Percentiles rank a stretch among this genome's conserved stretches.
These are phyloP conservation scores for Perizoma affinitatum DNA, from an alignment of 2,888 invertebrate species.

Conservation along the genomic window DNA sequence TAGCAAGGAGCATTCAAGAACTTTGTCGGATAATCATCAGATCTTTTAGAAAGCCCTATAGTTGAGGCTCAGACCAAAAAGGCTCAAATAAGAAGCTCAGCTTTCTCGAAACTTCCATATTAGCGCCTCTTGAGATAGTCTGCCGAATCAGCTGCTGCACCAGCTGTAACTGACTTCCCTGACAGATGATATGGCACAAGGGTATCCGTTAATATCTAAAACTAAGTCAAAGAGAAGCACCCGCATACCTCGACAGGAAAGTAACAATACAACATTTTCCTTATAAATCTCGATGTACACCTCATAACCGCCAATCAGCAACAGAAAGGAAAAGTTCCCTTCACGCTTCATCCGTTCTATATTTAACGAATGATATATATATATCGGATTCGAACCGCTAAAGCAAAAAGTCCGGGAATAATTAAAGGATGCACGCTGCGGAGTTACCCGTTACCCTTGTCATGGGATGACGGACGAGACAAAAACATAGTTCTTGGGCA, in stretches of 20 bases:
- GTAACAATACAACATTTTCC: slow-evolving; percentile 1
- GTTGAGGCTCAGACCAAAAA: no score
- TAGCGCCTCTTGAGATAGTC: no score
- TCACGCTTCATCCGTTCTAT: slow-evolving; percentile 48
- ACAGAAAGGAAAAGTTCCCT: slow-evolving; percentile 35
- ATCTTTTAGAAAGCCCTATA: no score
- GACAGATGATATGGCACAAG: no score
- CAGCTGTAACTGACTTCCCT: no score
- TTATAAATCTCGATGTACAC: slow-evolving; percentile 8
- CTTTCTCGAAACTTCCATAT: no score
- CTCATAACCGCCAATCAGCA: slow-evolving; percentile 31
- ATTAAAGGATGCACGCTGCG: slow-evolving; percentile 56
- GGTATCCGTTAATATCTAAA: neutral
- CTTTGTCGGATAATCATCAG: no score
- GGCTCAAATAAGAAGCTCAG: no score
- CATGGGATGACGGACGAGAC: slow-evolving; percentile 60
- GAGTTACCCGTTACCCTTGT: slow-evolving; percentile 53
- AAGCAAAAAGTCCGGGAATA: slow-evolving; percentile 57
- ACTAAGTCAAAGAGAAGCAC: neutral
- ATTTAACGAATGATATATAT: no score
- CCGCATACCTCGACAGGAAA: neutral
- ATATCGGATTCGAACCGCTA: no score
- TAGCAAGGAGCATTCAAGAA: no score
- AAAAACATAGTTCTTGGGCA: slow-evolving; percentile 48
- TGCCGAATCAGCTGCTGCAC: no score